Evolutionary conservation across 2,797 vertebrate genomes (phyloP).

Genomic region (Esox lucius): DNA sequence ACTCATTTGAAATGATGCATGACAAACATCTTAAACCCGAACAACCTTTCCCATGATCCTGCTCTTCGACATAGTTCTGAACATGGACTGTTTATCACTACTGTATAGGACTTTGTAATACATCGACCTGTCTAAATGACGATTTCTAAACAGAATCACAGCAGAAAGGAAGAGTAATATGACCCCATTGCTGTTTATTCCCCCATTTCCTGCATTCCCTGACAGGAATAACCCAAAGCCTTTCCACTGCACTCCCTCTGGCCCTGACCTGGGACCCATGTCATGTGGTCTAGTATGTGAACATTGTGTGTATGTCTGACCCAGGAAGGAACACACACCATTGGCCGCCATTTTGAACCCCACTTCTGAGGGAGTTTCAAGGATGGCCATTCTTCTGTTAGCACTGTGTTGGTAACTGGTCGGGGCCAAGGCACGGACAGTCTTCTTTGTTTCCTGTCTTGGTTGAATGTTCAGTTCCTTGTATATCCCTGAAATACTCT

Average conservation of each 20-base stretch:
- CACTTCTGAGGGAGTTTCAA: slow-evolving; percentile 43
- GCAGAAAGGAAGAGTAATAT: slow-evolving; percentile 64
- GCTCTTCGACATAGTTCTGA: neutral
- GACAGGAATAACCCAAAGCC: slow-evolving; percentile 60
- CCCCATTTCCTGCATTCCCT: slow-evolving; percentile 72
- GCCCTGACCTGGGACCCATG: slow-evolving; percentile 63
- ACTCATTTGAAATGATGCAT: neutral
- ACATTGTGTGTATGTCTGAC: slow-evolving; percentile 54
- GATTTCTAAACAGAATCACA: slow-evolving; percentile 34
- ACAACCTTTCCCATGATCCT: neutral
- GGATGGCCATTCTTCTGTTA: slow-evolving; percentile 27
- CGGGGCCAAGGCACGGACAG: slow-evolving; percentile 4
- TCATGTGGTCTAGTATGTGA: slow-evolving; percentile 67
- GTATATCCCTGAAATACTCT: slow-evolving; percentile 7
- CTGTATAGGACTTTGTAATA: slow-evolving; percentile 43
- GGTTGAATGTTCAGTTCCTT: slow-evolving; percentile 19
- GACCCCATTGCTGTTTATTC: slow-evolving; percentile 74
- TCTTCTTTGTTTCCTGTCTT: slow-evolving; percentile 44
- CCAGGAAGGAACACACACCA: slow-evolving; percentile 46
- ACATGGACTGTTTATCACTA: neutral
- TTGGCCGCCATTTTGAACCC: slow-evolving; percentile 46
- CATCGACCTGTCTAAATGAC: slow-evolving; percentile 56
- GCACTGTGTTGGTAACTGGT: slow-evolving; percentile 12
- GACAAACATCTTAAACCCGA: neutral
- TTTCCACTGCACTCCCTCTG: slow-evolving; percentile 66